These are phyloP conservation scores for Atta cephalotes DNA, from an alignment of 1,140 invertebrate genomes.

Conservation along the genomic window DNA sequence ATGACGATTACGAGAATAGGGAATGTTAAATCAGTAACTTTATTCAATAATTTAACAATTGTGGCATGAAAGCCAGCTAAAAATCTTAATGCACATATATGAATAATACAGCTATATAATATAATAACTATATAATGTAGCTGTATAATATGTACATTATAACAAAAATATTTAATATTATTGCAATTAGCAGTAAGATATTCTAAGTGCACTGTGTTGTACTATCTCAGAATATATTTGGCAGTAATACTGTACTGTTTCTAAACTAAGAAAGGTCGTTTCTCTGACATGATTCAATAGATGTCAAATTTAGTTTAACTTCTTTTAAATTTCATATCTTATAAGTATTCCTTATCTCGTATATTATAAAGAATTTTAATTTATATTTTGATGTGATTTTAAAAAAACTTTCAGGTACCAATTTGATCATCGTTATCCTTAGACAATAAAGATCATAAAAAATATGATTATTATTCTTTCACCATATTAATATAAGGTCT, in stretches of 20 bases:
- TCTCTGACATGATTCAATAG: not conserved
- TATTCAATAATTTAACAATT: constrained; percentile 52
- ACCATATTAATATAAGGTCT: not conserved
- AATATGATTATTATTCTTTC: constrained; percentile 13
- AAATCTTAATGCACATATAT: constrained; percentile 36
- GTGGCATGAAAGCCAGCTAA: constrained; percentile 6
- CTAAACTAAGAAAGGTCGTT: constrained; percentile 43
- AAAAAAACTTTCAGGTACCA: constrained; percentile 10
- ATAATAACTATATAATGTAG: constrained; percentile 1
- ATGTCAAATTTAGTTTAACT: not conserved
- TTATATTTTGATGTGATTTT: not conserved
- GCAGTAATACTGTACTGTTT: constrained; percentile 32
- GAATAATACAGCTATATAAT: not conserved
- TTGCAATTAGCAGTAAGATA: constrained; percentile 47
- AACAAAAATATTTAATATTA: constrained; percentile 58
- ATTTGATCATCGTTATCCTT: not conserved
- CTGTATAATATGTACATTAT: constrained; percentile 20
- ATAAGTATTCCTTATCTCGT: not conserved
- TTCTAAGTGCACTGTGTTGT: constrained; percentile 37
- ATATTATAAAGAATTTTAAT: constrained; percentile 23
- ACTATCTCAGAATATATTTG: constrained; percentile 8
- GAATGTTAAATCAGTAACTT: constrained; percentile 25
- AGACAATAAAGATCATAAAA: constrained; percentile 12
- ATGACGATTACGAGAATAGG: not conserved
- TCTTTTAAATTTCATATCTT: not conserved